Base-by-base conservation (phyloP, 2,113 vertebrate genomes). In the Tragelaphus strepsiceros region DNA sequence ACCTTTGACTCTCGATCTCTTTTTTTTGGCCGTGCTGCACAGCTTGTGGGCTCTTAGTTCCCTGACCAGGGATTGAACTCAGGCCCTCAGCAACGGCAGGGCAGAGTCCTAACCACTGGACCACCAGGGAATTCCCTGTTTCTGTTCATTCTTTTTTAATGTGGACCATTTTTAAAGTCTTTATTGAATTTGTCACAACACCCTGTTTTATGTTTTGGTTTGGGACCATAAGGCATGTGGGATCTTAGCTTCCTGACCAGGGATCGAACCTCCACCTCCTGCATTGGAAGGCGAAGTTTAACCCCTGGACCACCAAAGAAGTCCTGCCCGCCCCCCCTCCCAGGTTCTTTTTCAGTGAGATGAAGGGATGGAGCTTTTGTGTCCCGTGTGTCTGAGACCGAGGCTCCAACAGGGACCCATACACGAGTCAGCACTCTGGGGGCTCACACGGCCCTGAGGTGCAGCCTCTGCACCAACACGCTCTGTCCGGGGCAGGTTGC, bases 311-410 rank as follows among this genome's bases (percentile, higher is more conserved):
- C n/a, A 10, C 9, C 17, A 71, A n/a, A 22, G 17, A 22, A 35
- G 32, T 35, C 16, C n/a, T 0, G 3, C 16, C 30, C 0, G 3
- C 7, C 14, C 6, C 2, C 0, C 7, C 62, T 7, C 8, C 32
- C 64, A 35, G 17, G 19, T 19, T 21, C 19, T 71, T 71, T 35
- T 22, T 61, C 26, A 28, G 39, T 32, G 84, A 62, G 59, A 74
- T 24, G n/a, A 61, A 53, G 58, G 30, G 30, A 85, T 4, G 30
- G 35, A 39, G 22, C 46, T 54, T 11, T 22, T 16, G 0, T 6
- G 19, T 26, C 88, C 54, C 39, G 6, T 16, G 59, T 1, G 21
- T 30, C n/a, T 17, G 19, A 74, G 39, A 62, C 54, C 3, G 4
- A 39, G 90, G 9, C 62, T 71, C 54, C 51, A 32, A 16, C 0